Conservation (phyloP, 2,888 invertebrate species). For the Nephrotoma appendiculata region DNA sequence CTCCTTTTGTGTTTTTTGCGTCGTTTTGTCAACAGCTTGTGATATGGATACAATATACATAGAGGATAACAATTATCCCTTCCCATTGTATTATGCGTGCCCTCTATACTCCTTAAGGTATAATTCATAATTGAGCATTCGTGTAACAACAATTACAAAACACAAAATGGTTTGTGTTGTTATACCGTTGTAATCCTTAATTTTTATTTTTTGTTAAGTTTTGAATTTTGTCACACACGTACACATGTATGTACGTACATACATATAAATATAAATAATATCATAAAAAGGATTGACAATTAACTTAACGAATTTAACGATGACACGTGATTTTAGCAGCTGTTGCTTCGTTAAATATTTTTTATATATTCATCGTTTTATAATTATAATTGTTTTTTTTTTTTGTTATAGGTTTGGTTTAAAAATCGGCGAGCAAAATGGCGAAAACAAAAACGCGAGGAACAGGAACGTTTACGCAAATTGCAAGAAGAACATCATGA, state of each 20-base stretch:
- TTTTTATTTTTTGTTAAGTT: not conserved
- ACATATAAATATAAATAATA: not conserved
- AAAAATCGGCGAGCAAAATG: conserved; percentile 92
- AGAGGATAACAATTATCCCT: not conserved
- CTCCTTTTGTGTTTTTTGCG: not conserved
- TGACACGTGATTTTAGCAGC: not conserved
- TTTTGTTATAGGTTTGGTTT: conserved; percentile 75
- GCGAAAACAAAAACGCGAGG: conserved; percentile 87
- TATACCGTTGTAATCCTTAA: not conserved
- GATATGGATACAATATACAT: not conserved
- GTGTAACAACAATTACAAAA: not conserved
- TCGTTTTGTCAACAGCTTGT: not conserved
- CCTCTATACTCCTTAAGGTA: not conserved
- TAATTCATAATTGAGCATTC: not conserved
- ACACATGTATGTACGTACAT: not conserved
- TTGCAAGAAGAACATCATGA: conserved; percentile 57
- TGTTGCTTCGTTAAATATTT: not conserved
- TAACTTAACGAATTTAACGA: not conserved
- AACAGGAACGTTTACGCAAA: conserved; percentile 67
- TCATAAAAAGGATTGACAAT: not conserved
- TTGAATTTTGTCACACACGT: not conserved
- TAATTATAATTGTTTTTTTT: conserved; percentile 12
- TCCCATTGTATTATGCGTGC: not conserved
- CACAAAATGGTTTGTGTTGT: not conserved
- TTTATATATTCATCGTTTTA: too few relatives aligned